Base-by-base conservation (phyloP, 1,140 invertebrate genomes). In the Kradibia gibbosae region DNA sequence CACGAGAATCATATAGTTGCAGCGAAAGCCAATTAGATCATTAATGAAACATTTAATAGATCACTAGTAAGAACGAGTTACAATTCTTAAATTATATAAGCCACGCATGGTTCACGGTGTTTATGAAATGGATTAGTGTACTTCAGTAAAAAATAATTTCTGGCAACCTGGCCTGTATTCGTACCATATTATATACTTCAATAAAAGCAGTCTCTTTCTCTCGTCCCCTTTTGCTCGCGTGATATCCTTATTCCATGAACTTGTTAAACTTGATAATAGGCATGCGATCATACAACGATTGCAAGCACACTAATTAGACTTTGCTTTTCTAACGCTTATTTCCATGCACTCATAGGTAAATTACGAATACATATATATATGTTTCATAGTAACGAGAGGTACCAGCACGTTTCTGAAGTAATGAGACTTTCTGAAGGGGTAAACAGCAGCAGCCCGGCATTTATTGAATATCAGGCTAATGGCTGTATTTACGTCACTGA, bases 221-320 rank as follows among this genome's bases (percentile, higher is more conserved):
- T 45, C 39, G 57, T 53, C 70, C n/a, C 39, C 15, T 42, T 85
- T 81, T 82, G 82, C 84, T 88, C 17, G 87, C 88, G 87, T 88
- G 87, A 86, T 88, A 86, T 75, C 78, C 84, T 50, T 76, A 78
- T 86, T 82, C 84, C 83, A 85, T 84, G 84, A 88, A 89, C 88
- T 88, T 85, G 87, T 88, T 89, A 82, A 83, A 85, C 85, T 83
- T 86, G 88, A 90, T 90, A 89, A 88, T 88, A 84, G 84, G 85
- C 87, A 87, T 88, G 88, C 87, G 84, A 87, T 87, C 84, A 86
- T 84, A 87, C 83, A 87, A 82, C 83, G 83, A 87, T 86, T 85
- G 84, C 83, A 81, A 84, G 83, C 85, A 85, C 84, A 86, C 86
- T 88, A 88, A 90, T 90, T 89, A 89, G 84, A 85, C 85, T 85